Conservation (phyloP, 2,797 vertebrate species). For the Ctenopoma multispine region DNA sequence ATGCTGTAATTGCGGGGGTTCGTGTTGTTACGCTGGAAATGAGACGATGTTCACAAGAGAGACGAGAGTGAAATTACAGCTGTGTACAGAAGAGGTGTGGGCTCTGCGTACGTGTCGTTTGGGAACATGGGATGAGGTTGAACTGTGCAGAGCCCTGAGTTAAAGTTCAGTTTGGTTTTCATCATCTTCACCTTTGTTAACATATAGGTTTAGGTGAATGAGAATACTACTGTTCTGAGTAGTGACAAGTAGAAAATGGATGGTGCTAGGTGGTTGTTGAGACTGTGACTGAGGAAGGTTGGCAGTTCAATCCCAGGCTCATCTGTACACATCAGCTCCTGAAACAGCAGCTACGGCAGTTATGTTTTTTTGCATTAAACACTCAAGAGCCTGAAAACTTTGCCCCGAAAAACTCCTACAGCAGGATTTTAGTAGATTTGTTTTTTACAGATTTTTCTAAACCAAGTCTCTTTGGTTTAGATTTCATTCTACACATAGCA, state of each 20-base stretch:
- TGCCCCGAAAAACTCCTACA: too few species aligned
- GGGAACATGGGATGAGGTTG: constrained; percentile 28
- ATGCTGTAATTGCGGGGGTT: constrained; percentile 57
- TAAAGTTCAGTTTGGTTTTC: constrained; percentile 29
- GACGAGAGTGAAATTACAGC: constrained; percentile 44
- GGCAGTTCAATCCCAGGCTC: too few species aligned
- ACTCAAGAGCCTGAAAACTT: too few species aligned
- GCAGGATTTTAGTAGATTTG: not conserved
- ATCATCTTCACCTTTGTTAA: constrained; percentile 1
- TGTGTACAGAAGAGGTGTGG: constrained; percentile 23
- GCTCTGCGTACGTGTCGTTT: constrained; percentile 34
- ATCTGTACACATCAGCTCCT: too few species aligned
- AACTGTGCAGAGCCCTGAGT: constrained; percentile 15
- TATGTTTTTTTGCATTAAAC: too few species aligned
- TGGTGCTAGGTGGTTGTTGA: too few species aligned
- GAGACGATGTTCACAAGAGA: constrained; percentile 51
- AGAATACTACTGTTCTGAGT: not conserved
- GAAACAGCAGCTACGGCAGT: too few species aligned
- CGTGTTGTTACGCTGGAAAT: constrained; percentile 31
- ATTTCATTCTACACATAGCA: not conserved
- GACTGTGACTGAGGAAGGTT: too few species aligned
- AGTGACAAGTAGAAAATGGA: too few species aligned
- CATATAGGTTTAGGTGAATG: not conserved
- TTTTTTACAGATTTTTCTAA: too few species aligned
- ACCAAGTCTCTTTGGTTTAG: not conserved